These are phyloP conservation scores for Myanophis thanlyinensis DNA, from an alignment of 2,113 vertebrate species.

Conservation along the genomic window DNA sequence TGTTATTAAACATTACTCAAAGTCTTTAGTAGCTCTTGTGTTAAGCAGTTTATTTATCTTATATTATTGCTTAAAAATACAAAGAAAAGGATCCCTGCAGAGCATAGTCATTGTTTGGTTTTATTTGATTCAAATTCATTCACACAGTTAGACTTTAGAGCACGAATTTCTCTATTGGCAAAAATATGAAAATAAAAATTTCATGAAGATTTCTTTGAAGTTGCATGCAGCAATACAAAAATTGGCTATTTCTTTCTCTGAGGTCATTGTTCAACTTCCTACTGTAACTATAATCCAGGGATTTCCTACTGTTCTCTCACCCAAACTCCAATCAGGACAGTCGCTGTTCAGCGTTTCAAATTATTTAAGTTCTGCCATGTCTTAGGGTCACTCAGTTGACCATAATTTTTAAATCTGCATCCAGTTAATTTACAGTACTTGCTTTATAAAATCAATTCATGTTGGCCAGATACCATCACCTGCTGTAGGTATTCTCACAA, in stretches of 20 bases:
- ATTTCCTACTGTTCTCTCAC: not conserved
- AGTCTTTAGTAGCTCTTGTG: not conserved
- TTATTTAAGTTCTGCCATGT: not conserved
- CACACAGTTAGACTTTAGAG: not conserved
- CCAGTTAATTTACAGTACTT: not conserved
- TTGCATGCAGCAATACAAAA: not conserved
- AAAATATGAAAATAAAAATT: not conserved
- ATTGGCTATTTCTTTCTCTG: not conserved
- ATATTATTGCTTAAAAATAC: not conserved
- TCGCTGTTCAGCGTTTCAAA: not conserved
- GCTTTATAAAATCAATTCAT: no score
- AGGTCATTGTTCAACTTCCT: not conserved
- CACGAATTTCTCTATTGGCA: not conserved
- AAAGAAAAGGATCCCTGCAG: not conserved
- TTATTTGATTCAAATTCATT: not conserved
- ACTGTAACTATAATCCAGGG: not conserved
- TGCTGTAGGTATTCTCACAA: no score
- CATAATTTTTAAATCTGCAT: not conserved
- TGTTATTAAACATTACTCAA: not conserved
- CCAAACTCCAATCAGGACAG: not conserved
- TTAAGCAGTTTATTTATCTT: not conserved
- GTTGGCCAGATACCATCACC: no score
- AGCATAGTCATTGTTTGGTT: not conserved
- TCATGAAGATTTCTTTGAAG: not conserved
- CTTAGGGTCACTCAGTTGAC: not conserved